Percentiles rank a stretch among this genome's conserved stretches.
Conservation (phyloP, 2,888 invertebrate species). For the Ariolimax columbianus region DNA sequence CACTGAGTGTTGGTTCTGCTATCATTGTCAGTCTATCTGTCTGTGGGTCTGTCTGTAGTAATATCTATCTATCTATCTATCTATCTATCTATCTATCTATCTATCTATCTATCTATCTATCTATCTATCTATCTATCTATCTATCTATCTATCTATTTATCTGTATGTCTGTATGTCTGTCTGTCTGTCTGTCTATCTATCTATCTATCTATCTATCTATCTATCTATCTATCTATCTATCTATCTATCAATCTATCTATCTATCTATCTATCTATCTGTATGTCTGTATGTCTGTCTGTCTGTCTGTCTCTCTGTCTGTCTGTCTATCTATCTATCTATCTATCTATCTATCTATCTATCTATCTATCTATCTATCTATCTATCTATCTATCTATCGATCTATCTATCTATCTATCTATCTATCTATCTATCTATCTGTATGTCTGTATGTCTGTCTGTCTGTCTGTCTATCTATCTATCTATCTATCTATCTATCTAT, state of each 20-base stretch:
- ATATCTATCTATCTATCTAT: background rate
- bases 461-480: background rate
- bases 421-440: background rate
- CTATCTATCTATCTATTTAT: too few relatives aligned
- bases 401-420: background rate
- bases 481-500: background rate
- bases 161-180: too few relatives aligned
- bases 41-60: background rate
- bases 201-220: background rate
- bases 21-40: background rate
- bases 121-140: too few relatives aligned
- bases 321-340: background rate
- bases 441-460: background rate
- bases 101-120: too few relatives aligned
- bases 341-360: background rate
- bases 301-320: too few relatives aligned
- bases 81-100: background rate
- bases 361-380: background rate
- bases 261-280: too few relatives aligned
- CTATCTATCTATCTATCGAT: background rate
- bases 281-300: too few relatives aligned
- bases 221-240: background rate
- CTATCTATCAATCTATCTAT: background rate
- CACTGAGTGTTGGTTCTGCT: background rate
- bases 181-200: too few relatives aligned